Percentiles rank a stretch among this genome's conserved stretches.
Evolutionary conservation across 1,140 invertebrate genomes (phyloP).

Genomic region (Drusus annulatus): DNA sequence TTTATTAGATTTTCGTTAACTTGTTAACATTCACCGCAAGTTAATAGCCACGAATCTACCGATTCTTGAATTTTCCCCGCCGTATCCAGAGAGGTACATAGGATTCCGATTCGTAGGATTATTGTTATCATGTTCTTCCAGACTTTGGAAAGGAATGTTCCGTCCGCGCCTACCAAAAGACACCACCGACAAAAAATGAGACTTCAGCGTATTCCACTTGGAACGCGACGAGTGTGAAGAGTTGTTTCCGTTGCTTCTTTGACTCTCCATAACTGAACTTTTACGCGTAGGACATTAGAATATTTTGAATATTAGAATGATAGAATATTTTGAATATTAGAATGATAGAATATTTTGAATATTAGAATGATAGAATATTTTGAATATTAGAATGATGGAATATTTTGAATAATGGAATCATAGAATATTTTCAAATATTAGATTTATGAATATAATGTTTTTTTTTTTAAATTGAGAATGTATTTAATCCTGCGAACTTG

Average conservation of each 20-base stretch:
- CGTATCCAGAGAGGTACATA: not conserved
- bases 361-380: too few relatives aligned
- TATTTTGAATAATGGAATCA: too few relatives aligned
- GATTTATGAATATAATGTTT: too few relatives aligned
- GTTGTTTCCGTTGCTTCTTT: not conserved
- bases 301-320: too few relatives aligned
- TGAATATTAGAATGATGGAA: too few relatives aligned
- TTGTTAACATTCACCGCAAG: not conserved
- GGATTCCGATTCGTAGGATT: not conserved
- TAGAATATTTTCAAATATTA: too few relatives aligned
- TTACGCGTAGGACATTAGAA: too few relatives aligned
- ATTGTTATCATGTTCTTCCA: not conserved
- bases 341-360: too few relatives aligned
- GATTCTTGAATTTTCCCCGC: not conserved
- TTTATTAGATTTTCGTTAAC: too few relatives aligned
- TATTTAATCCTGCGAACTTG: too few relatives aligned
- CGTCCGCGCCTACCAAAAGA: not conserved
- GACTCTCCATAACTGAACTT: not conserved
- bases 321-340: too few relatives aligned
- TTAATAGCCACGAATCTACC: constrained; percentile 25
- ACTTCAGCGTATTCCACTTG: constrained; percentile 27
- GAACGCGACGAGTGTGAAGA: not conserved
- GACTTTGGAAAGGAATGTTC: constrained; percentile 1
- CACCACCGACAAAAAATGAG: not conserved
- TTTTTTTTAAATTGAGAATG: too few relatives aligned